Base-by-base conservation (phyloP, 2,888 invertebrate genomes). In the Odontothrips loti region DNA sequence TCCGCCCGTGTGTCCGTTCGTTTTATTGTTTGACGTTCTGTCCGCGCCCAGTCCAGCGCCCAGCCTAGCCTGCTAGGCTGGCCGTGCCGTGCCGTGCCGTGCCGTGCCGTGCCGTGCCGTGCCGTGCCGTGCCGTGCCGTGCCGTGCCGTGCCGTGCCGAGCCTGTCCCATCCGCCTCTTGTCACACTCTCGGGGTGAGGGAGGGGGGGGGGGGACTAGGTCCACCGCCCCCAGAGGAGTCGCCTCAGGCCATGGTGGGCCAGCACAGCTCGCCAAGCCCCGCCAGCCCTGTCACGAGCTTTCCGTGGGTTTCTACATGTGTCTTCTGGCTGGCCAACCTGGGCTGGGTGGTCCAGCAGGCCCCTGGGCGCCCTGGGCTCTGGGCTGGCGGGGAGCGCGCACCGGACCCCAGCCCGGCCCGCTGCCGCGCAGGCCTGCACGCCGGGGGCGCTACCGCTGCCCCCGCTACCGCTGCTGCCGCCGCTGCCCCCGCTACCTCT, bases 1-100 rank as follows among this genome's bases (percentile, higher is more conserved):
- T 17, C 58, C 4, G 58, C 17, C 68, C 68, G 68, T 43, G 34
- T 43, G 34, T 12, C 68, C 27, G 68, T 27, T 75, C 12, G 23
- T 23, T 75, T 75, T 75, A 75, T 75, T 75, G 68, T 75, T 75
- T 75, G 68, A 75, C 68, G 68, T 75, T 68, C 27, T 27, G 23
- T 75, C 68, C 68, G n/a, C 27, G n/a, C 11, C 68, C 23, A 4
- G 23, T 23, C 23, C 68, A 23, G n/a, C 11, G 3, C 68, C 58
- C 58, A 20, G 58, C 58, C 58, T 17, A 6, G 58, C 17, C 20
- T 58, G 58, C 4, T 17, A 15, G 58, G n/a, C 20, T n/a, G 9
- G 51, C 1, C 51, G 51, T 17, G 2, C 51, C 12, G 51, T 1
- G 51, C 15, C 9, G 51, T 17, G 9, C 51, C 12, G 51, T 51